These are phyloP conservation scores for Siphonodentalium dalli DNA, from an alignment of 2,888 invertebrate genomes.

Conservation along the genomic window DNA sequence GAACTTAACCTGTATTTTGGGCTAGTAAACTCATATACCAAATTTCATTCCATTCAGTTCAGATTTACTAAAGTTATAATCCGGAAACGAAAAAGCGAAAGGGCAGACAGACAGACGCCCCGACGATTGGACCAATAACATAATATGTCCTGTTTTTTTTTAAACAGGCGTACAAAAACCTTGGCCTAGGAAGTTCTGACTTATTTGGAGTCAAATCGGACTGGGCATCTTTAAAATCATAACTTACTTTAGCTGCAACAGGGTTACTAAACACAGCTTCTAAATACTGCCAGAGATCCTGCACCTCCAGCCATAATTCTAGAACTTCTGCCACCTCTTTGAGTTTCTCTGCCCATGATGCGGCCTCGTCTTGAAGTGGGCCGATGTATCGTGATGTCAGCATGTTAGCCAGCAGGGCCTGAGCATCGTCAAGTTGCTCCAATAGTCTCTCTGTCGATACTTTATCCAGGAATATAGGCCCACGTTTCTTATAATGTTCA, in stretches of 20 bases:
- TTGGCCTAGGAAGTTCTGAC: too few relatives aligned
- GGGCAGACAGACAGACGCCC: too few relatives aligned
- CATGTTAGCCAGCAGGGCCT: conserved; percentile 63
- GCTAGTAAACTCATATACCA: too few relatives aligned
- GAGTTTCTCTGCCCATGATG: conserved; percentile 64
- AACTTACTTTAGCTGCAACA: conserved; percentile 55
- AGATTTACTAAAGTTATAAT: too few relatives aligned
- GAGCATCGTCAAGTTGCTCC: conserved; percentile 65
- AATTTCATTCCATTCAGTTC: too few relatives aligned
- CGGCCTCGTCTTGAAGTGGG: conserved; percentile 63
- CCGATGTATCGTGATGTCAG: conserved; percentile 63
- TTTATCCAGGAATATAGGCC: conserved; percentile 63
- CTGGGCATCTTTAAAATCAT: too few relatives aligned
- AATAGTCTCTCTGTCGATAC: conserved; percentile 59
- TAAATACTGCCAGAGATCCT: conserved; percentile 64
- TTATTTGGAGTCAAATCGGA: too few relatives aligned
- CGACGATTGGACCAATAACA: too few relatives aligned
- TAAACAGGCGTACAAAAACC: too few relatives aligned
- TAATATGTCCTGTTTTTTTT: too few relatives aligned
- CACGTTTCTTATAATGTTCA: conserved; percentile 63
- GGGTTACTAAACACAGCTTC: conserved; percentile 64
- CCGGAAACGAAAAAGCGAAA: too few relatives aligned
- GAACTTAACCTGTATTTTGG: too few relatives aligned
- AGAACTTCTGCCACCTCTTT: conserved; percentile 64
- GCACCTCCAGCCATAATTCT: conserved; percentile 65